phyloP scores from a whole-genome alignment of 92 coral and sea anemone genomes.

The Pocillopora grandis region DNA sequence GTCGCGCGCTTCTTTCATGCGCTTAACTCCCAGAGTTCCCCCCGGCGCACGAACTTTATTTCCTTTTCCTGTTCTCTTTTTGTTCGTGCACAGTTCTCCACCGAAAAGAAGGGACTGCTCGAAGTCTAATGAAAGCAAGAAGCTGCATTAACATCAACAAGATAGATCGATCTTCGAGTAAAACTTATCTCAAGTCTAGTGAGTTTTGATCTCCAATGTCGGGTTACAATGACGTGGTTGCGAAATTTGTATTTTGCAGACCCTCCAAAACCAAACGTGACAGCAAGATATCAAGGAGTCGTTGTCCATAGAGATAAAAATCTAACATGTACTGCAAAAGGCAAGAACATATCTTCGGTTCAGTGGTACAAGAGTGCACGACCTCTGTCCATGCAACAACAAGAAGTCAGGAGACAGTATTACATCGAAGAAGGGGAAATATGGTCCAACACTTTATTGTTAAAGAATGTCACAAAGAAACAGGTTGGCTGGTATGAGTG shows the following conservation, averaged over 20 bases:
- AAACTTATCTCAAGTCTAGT: no score
- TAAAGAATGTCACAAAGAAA: constrained; percentile 39
- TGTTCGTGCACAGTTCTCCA: no score
- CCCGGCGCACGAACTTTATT: no score
- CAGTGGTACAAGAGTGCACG: constrained; percentile 40
- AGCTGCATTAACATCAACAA: no score
- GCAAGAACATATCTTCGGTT: constrained; percentile 18
- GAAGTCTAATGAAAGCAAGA: no score
- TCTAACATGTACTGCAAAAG: constrained; percentile 34
- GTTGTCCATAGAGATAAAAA: constrained; percentile 11
- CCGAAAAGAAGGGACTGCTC: no score
- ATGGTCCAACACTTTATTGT: constrained; percentile 47
- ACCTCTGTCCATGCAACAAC: constrained; percentile 24
- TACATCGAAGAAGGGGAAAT: constrained; percentile 5
- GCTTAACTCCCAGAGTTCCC: no score
- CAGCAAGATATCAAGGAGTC: background rate
- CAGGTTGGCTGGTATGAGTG: constrained; percentile 79
- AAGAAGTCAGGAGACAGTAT: background rate
- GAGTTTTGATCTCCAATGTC: no score
- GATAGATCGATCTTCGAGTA: no score
- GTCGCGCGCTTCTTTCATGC: no score
- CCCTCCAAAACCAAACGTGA: constrained; percentile 30
- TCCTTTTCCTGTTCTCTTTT: no score
- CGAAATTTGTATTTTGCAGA: constrained; percentile 10
- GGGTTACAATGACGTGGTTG: no score